These are phyloP conservation scores for Horisme vitalbata DNA, from an alignment of 2,888 invertebrate species.

Conservation along the genomic window DNA sequence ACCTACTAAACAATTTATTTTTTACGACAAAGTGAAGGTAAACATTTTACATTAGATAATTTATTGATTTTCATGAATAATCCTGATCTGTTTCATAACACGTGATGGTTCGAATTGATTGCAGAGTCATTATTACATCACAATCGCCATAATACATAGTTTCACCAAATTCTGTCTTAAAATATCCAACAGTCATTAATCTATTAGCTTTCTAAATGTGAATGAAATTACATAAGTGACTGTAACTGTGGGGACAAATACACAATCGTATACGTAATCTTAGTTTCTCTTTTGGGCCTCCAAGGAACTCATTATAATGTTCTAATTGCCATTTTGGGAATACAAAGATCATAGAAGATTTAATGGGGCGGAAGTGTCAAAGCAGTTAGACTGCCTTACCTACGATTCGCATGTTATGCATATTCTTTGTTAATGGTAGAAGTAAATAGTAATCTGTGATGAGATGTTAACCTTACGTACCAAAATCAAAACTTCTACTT, in stretches of 20 bases:
- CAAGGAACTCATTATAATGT: constrained; percentile 27
- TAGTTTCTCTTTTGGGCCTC: constrained; percentile 46
- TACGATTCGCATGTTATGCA: too few relatives aligned
- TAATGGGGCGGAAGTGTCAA: constrained; percentile 21
- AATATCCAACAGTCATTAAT: constrained; percentile 47
- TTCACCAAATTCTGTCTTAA: constrained; percentile 44
- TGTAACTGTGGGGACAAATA: constrained; percentile 37
- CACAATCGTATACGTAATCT: constrained; percentile 42
- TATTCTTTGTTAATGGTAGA: too few relatives aligned
- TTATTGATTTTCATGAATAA: constrained; percentile 7
- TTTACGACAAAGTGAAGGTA: too few relatives aligned
- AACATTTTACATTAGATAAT: not conserved
- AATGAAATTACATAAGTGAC: constrained; percentile 43
- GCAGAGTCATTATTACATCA: constrained; percentile 36
- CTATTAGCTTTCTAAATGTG: constrained; percentile 48
- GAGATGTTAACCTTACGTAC: too few relatives aligned
- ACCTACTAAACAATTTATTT: too few relatives aligned
- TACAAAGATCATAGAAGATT: constrained; percentile 17
- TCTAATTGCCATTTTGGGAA: constrained; percentile 28
- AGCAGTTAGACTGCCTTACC: too few relatives aligned
- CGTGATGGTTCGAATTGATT: constrained; percentile 12
- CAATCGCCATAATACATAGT: constrained; percentile 41
- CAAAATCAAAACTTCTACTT: too few relatives aligned
- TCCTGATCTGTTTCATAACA: constrained; percentile 3
- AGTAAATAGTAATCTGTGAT: too few relatives aligned